Evolutionary conservation across 2,888 invertebrate species (phyloP).

Genomic region (Conomelus anceps): DNA sequence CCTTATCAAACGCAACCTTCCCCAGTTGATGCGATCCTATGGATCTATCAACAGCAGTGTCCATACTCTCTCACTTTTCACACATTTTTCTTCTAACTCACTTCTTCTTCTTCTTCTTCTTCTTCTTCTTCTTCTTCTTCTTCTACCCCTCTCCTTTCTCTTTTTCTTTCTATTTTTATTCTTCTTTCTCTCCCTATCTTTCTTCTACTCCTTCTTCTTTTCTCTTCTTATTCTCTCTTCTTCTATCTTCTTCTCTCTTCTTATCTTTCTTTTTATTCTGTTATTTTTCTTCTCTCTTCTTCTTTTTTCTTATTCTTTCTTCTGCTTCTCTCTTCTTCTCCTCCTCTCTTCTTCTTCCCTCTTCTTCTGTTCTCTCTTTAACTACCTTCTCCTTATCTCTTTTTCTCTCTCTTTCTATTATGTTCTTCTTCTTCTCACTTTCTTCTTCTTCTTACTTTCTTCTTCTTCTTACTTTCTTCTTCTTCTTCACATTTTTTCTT

Average conservation of each 20-base stretch:
- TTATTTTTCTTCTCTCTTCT: conserved; percentile 7
- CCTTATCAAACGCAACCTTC: too few species aligned
- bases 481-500: not conserved
- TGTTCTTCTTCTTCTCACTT: conserved; percentile 19
- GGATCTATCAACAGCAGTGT: too few species aligned
- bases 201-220: not conserved
- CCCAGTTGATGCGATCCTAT: too few species aligned
- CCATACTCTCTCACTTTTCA: too few species aligned
- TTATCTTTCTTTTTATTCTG: conserved; percentile 12
- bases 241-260: not conserved
- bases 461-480: not conserved
- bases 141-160: too few species aligned
- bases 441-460: not conserved
- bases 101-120: too few species aligned
- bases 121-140: too few species aligned
- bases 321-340: conserved; percentile 19
- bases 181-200: not conserved
- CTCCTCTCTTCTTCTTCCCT: conserved; percentile 29
- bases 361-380: conserved; percentile 24
- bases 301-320: conserved; percentile 25
- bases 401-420: conserved; percentile 41
- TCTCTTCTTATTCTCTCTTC: not conserved
- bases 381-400: conserved; percentile 20
- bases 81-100: too few species aligned
- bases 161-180: too few species aligned